Percentiles rank a stretch among this genome's conserved stretches.
These are phyloP conservation scores for Drosophila prosaltans DNA, from an alignment of 1,140 invertebrate species.

Conservation along the genomic window DNA sequence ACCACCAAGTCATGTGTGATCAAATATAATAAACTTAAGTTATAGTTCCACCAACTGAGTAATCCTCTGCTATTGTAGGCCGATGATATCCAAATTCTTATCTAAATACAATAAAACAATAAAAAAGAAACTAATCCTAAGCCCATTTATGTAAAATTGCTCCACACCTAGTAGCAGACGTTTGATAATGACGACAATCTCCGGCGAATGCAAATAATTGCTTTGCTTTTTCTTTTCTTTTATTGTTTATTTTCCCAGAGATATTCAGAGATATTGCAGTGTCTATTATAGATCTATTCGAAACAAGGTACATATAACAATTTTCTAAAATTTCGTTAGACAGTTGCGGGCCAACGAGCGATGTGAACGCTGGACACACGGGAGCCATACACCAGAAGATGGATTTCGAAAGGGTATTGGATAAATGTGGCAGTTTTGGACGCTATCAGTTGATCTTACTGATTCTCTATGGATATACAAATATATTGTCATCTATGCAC, in stretches of 20 bases:
- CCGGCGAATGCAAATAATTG: not conserved
- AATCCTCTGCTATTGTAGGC: not conserved
- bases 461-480: slow-evolving; percentile 85
- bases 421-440: slow-evolving; percentile 86
- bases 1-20: slow-evolving; percentile 1
- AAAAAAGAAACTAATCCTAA: not conserved
- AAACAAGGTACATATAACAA: not conserved
- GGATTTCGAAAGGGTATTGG: slow-evolving; percentile 85
- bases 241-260: not conserved
- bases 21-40: not conserved
- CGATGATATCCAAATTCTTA: not conserved
- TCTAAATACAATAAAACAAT: not conserved
- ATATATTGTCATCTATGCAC: slow-evolving; percentile 84
- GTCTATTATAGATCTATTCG: slow-evolving; percentile 3
- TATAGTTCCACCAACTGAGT: not conserved
- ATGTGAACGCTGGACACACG: slow-evolving; percentile 12
- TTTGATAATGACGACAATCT: not conserved
- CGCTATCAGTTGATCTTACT: slow-evolving; percentile 86
- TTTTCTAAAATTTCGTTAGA: slow-evolving; percentile 13
- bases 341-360: slow-evolving; percentile 38
- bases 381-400: slow-evolving; percentile 37
- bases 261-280: not conserved
- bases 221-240: not conserved
- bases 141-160: slow-evolving; percentile 3
- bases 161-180: not conserved